Base-by-base conservation (phyloP, 2,113 vertebrate species). In the Chamaetylas fuelleborni region DNA sequence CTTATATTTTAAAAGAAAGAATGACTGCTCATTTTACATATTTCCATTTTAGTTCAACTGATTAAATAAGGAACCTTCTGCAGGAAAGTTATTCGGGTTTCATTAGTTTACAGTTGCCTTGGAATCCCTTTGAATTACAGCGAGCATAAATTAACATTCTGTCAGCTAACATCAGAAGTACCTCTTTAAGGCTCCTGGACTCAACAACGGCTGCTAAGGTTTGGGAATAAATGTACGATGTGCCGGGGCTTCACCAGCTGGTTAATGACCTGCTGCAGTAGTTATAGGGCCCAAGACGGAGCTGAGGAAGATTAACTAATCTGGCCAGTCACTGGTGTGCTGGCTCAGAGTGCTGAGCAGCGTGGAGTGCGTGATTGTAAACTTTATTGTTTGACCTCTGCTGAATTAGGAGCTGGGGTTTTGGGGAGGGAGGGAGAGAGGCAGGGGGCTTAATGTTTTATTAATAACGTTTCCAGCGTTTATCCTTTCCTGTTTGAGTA, bases 91-190 rank as follows among this genome's bases (percentile, higher is more conserved):
- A 77, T 96, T 97, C 86, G 45, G 88, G 90, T 97, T 98, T 97
- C 92, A 96, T 98, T 97, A 97, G 97, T 96, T 97, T 98, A 97
- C 96, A 92, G 94, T 89, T 96, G 91, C 94, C 85, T 83, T 91
- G 95, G 95, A 98, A 98, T 98, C 93, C 76, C 94, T 97, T 96
- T 98, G 96, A 98, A 96, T 98, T 97, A 96, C 83, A 94, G 91
- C 5, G 2, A 92, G 80, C 93, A 96, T 97, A 98, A 98, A 97
- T 98, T 96, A 97, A 91, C 92, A 64, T 92, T 96, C 93, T 96
- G 93, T 98, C 97, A 95, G 76, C 84, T 96, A 96, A 85, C 94
- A 95, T 97, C 97, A 97, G 94, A 97, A 96, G 96, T 97, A 89
- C 91, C 70, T 96, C 95, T 96, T 98, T 98, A 97, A 94, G 93